Evolutionary conservation across 2,888 invertebrate genomes (phyloP).

Genomic region (Tortrix viridana): DNA sequence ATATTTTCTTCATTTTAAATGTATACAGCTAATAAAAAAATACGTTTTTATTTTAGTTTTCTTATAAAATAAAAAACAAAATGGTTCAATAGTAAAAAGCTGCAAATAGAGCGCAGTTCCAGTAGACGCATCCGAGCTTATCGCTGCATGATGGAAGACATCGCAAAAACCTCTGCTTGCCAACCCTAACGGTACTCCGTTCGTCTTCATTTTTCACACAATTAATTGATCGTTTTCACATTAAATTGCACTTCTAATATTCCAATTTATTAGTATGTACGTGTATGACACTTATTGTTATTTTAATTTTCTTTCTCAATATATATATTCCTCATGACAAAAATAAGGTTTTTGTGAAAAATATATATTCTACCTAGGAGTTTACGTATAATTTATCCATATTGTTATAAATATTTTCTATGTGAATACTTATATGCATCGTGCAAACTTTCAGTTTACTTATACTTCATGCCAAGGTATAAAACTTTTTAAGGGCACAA

Average conservation of each 20-base stretch:
- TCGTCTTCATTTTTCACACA: slow-evolving; percentile 26
- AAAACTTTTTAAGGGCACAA: background rate
- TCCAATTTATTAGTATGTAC: too few relatives aligned
- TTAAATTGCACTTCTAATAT: background rate
- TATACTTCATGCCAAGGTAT: background rate
- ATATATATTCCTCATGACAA: too few relatives aligned
- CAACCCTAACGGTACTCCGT: slow-evolving; percentile 37
- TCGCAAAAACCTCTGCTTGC: slow-evolving; percentile 35
- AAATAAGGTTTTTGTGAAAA: too few relatives aligned
- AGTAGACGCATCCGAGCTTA: slow-evolving; percentile 73
- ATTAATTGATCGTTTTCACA: slow-evolving; percentile 15
- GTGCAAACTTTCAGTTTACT: too few relatives aligned
- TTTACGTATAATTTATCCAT: too few relatives aligned
- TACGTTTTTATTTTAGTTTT: background rate
- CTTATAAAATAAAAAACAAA: slow-evolving; percentile 1
- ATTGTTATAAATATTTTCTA: too few relatives aligned
- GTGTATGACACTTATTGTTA: too few relatives aligned
- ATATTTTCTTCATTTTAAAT: background rate
- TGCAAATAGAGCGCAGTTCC: slow-evolving; percentile 72
- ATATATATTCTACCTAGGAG: too few relatives aligned
- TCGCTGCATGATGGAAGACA: slow-evolving; percentile 52
- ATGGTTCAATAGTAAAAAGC: slow-evolving; percentile 59
- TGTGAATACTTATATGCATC: too few relatives aligned
- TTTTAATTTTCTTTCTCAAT: too few relatives aligned
- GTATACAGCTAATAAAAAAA: too few relatives aligned